Percentiles rank a stretch among this genome's conserved stretches.
Evolutionary conservation across 2,797 vertebrate species (phyloP).

Genomic region (Phylloscopus collybita): DNA sequence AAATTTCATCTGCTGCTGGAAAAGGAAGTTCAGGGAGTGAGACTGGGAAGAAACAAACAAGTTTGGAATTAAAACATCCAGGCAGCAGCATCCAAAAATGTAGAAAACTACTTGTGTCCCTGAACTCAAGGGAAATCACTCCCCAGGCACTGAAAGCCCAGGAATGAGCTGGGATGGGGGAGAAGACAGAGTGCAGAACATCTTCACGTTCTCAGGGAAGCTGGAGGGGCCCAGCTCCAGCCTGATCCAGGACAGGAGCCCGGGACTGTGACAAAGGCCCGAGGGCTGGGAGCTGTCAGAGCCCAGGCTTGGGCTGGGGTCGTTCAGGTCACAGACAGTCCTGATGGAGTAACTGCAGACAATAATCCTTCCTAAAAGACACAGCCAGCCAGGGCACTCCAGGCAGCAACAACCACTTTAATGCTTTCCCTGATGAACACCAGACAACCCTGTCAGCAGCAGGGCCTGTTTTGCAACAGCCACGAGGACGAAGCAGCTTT

Average conservation of each 20-base stretch:
- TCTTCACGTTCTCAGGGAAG: not conserved
- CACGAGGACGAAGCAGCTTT: rapidly evolving
- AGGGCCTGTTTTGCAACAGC: not conserved
- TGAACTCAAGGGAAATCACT: not conserved
- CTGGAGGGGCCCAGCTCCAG: not conserved
- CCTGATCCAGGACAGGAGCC: rapidly evolving
- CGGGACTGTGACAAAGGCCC: not conserved
- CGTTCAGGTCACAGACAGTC: not conserved
- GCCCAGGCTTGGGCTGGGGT: not conserved
- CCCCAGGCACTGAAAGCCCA: rapidly evolving
- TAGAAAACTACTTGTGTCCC: rapidly evolving
- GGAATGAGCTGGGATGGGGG: not conserved
- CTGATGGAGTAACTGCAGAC: not conserved
- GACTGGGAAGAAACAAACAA: not conserved
- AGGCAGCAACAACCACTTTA: not conserved
- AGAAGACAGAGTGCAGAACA: not conserved
- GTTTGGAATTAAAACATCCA: not conserved
- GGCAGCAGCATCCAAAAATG: not conserved
- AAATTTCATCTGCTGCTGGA: not conserved
- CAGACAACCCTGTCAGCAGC: not conserved
- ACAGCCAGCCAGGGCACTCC: not conserved
- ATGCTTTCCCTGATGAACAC: not conserved
- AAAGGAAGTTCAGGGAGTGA: not conserved
- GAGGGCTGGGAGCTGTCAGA: not conserved
- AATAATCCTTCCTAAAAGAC: not conserved